Evolutionary conservation across 2,113 vertebrate genomes (phyloP).

Genomic region (Microtus ochrogaster): DNA sequence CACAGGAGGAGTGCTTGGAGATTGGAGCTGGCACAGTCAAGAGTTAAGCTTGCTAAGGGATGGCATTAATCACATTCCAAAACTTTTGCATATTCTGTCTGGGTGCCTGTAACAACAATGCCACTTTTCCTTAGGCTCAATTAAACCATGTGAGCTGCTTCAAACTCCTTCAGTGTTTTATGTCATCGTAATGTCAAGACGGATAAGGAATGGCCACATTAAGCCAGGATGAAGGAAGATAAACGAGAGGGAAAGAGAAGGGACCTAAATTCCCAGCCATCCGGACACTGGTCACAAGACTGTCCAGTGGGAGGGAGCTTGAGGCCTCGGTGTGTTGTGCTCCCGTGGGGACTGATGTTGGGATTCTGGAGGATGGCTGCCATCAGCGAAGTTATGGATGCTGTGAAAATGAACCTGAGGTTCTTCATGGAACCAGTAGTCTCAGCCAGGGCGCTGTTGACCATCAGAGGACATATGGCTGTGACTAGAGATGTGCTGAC

Average conservation of each 20-base stretch:
- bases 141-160: neutral
- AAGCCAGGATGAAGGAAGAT: neutral
- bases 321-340: neutral
- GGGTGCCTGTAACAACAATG: constrained; percentile 4
- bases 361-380: neutral
- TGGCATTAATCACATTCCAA: rapidly evolving
- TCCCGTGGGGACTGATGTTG: neutral
- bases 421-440: neutral
- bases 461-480: neutral
- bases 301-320: neutral
- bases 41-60: neutral
- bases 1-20: neutral
- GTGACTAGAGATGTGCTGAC: neutral
- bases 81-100: neutral
- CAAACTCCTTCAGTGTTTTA: neutral
- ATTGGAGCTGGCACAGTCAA: neutral
- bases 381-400: neutral
- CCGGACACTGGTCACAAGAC: rapidly evolving
- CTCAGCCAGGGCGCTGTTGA: neutral
- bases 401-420: neutral
- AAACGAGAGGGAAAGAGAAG: neutral
- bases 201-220: neutral
- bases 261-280: neutral
- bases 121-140: constrained; percentile 45
- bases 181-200: neutral